Evolutionary conservation across 2,113 vertebrate genomes (phyloP).

Genomic region (Vulpes ferrilata): DNA sequence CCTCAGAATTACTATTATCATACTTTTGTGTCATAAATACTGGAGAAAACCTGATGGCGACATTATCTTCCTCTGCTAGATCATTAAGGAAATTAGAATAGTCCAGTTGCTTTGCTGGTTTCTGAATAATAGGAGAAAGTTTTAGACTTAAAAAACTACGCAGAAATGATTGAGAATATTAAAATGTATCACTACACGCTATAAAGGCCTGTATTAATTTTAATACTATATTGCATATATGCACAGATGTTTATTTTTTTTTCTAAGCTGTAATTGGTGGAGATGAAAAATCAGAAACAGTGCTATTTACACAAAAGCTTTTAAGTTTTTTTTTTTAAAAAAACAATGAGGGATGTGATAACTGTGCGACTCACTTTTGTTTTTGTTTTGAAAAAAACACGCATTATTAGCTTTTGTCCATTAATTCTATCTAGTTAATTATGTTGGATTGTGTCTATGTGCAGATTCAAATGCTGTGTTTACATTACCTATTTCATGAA

Average conservation of each 20-base stretch:
- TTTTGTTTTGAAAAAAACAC: slow-evolving; percentile 31
- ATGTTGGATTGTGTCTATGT: slow-evolving; percentile 65
- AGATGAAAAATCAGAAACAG: slow-evolving; percentile 38
- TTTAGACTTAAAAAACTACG: slow-evolving; percentile 15
- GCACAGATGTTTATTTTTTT: slow-evolving; percentile 26
- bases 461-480: slow-evolving; percentile 75
- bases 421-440: slow-evolving; percentile 77
- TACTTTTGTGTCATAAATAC: not conserved
- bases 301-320: not conserved
- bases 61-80: not conserved
- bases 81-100: slow-evolving; percentile 9
- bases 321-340: not conserved
- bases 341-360: not conserved
- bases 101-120: not conserved
- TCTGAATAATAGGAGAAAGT: not conserved
- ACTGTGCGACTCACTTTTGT: slow-evolving; percentile 29
- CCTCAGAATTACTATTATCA: not conserved
- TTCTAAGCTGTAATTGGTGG: slow-evolving; percentile 15
- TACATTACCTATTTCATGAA: slow-evolving; percentile 79
- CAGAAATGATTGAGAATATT: not conserved
- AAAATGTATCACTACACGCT: not conserved
- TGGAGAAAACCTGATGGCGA: not conserved
- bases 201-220: slow-evolving; percentile 50
- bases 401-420: slow-evolving; percentile 42
- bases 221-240: not conserved